A percentile compares a stretch with the other conserved stretches of the same genome.
These are phyloP conservation scores for Calosoma granatense DNA, from an alignment of 1,140 invertebrate species.

Conservation along the genomic window DNA sequence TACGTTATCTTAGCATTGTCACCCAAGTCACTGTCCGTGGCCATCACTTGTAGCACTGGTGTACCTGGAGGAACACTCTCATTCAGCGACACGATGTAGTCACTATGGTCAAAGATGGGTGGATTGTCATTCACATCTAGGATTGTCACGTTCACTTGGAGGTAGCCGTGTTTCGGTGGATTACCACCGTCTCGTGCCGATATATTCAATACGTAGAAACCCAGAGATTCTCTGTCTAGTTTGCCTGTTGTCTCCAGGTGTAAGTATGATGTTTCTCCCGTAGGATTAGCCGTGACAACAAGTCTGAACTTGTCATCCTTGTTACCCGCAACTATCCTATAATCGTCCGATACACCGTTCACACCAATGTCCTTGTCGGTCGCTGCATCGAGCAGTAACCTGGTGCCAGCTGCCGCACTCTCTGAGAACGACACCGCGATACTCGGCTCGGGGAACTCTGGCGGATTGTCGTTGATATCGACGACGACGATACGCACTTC, in stretches of 20 bases:
- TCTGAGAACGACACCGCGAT: conserved; percentile 83
- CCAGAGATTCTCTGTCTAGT: conserved; percentile 75
- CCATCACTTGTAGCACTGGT: conserved; percentile 77
- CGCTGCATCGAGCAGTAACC: conserved; percentile 76
- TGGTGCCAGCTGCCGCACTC: conserved; percentile 76
- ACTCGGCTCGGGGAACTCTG: conserved; percentile 78
- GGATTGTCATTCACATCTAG: conserved; percentile 93
- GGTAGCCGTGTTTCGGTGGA: conserved; percentile 69
- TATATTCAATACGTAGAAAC: conserved; percentile 78
- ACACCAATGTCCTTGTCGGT: conserved; percentile 75
- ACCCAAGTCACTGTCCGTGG: conserved; percentile 82
- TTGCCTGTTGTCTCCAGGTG: conserved; percentile 84
- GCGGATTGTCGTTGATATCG: conserved; percentile 84
- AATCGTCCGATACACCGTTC: conserved; percentile 79
- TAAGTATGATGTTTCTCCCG: conserved; percentile 77
- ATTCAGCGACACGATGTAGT: conserved; percentile 83
- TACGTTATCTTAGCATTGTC: conserved; percentile 90
- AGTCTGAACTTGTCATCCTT: conserved; percentile 78
- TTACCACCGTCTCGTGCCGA: conserved; percentile 78
- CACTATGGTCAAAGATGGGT: conserved; percentile 85
- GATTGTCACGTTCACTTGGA: conserved; percentile 83
- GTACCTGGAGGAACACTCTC: conserved; percentile 86
- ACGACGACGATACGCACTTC: conserved; percentile 77
- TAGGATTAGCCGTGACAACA: conserved; percentile 77
- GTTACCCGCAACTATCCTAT: conserved; percentile 79